Evolutionary conservation across 2,888 invertebrate species (phyloP).

Genomic region (Agrotis puta): DNA sequence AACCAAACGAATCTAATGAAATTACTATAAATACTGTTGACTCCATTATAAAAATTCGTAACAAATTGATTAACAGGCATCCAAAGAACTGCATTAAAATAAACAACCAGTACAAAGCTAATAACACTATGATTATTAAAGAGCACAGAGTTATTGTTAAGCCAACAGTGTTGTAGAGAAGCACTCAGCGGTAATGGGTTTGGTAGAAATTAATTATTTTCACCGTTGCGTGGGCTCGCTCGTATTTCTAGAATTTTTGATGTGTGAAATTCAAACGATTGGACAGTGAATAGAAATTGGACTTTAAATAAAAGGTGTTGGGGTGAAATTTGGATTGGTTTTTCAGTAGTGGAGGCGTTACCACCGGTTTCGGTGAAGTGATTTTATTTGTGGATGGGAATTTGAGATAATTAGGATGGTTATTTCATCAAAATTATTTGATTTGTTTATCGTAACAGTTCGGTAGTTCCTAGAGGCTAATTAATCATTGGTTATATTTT

Average conservation of each 20-base stretch:
- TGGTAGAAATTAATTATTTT: slow-evolving; percentile 84
- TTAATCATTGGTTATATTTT: neutral
- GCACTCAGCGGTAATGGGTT: slow-evolving; percentile 83
- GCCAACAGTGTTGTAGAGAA: slow-evolving; percentile 75
- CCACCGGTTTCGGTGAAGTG: slow-evolving; percentile 46
- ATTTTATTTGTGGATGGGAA: slow-evolving; percentile 44
- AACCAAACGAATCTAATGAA: neutral
- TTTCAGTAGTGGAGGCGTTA: slow-evolving; percentile 34
- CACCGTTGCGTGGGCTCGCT: slow-evolving; percentile 69
- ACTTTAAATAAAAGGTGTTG: slow-evolving; percentile 52
- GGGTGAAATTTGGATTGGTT: slow-evolving; percentile 54
- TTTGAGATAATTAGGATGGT: slow-evolving; percentile 33
- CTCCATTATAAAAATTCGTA: neutral
- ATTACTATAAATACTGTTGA: neutral
- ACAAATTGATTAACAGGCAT: slow-evolving; percentile 2
- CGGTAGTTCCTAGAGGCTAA: neutral
- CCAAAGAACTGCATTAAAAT: slow-evolving; percentile 34
- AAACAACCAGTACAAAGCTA: slow-evolving; percentile 34
- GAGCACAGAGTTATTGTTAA: slow-evolving; percentile 72
- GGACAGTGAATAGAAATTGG: slow-evolving; percentile 34
- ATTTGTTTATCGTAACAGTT: neutral
- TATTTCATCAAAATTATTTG: slow-evolving; percentile 17
- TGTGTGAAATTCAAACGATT: slow-evolving; percentile 77
- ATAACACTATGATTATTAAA: slow-evolving; percentile 63
- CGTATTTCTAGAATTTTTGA: slow-evolving; percentile 79